phyloP scores from a whole-genome alignment of 2,797 vertebrate species.

The Ptychobarbus kaznakovi region DNA sequence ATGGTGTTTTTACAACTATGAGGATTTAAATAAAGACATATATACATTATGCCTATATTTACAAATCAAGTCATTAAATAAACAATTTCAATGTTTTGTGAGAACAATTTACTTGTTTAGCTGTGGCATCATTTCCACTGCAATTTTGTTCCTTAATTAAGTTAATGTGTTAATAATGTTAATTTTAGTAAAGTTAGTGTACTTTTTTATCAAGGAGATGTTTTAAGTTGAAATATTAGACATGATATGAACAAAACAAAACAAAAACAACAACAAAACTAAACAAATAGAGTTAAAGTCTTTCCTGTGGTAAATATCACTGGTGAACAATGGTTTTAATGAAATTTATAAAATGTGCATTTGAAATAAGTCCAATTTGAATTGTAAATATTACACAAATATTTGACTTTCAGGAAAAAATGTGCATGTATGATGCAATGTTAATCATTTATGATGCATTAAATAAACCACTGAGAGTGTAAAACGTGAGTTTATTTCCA shows the following conservation, averaged over 20 bases:
- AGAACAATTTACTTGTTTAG: neutral
- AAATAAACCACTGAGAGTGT: neutral
- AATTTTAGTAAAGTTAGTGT: too few species aligned
- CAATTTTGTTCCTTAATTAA: neutral
- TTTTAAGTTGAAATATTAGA: too few species aligned
- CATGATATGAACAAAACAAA: too few species aligned
- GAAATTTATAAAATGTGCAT: neutral
- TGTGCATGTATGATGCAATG: neutral
- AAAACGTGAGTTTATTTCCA: neutral
- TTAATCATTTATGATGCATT: neutral
- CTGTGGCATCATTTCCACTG: neutral
- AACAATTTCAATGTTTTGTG: neutral
- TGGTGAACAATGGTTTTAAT: too few species aligned
- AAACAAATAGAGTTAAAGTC: too few species aligned
- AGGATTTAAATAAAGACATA: neutral
- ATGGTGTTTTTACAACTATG: neutral
- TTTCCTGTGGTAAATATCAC: too few species aligned
- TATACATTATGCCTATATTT: neutral
- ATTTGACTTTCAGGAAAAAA: neutral
- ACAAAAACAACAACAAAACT: too few species aligned
- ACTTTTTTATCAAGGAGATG: too few species aligned
- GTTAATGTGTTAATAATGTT: neutral
- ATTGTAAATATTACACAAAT: neutral
- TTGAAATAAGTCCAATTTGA: neutral
- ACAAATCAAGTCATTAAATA: neutral